Evolutionary conservation across 2,797 vertebrate genomes (phyloP).

Genomic region (Margarornis squamiger): DNA sequence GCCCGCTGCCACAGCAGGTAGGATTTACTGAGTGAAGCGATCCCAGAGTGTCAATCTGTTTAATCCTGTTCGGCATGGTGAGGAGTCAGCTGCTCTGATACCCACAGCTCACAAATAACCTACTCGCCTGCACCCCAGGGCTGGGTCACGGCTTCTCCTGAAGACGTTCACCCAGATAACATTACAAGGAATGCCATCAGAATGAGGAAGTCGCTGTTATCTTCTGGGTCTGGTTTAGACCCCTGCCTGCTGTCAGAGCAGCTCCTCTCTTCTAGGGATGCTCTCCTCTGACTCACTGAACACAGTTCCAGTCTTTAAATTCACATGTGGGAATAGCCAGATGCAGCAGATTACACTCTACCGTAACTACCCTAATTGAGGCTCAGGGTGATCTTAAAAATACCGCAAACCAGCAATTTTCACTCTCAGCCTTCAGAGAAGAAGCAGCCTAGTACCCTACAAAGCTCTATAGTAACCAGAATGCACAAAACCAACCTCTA

Average conservation of each 20-base stretch:
- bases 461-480: neutral
- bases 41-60: slow-evolving; percentile 71
- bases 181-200: neutral
- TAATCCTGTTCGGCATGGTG: slow-evolving; percentile 78
- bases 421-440: slow-evolving; percentile 1
- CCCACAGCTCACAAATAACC: neutral
- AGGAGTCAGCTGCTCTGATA: neutral
- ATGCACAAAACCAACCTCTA: neutral
- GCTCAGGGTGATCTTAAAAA: slow-evolving; percentile 70
- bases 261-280: slow-evolving; percentile 59
- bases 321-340: slow-evolving; percentile 78
- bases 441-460: neutral
- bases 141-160: neutral
- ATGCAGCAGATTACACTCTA: slow-evolving; percentile 71
- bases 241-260: neutral
- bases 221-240: slow-evolving; percentile 3
- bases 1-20: slow-evolving; percentile 64
- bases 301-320: slow-evolving; percentile 65
- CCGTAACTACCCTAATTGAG: slow-evolving; percentile 79
- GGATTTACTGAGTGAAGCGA: slow-evolving; percentile 70
- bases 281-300: slow-evolving; percentile 63
- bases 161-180: neutral
- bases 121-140: neutral
- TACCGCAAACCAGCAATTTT: slow-evolving; percentile 44
- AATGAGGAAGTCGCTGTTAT: neutral